These are phyloP conservation scores for Brevipalpus yothersi DNA, from an alignment of 1,140 invertebrate species.

Conservation along the genomic window DNA sequence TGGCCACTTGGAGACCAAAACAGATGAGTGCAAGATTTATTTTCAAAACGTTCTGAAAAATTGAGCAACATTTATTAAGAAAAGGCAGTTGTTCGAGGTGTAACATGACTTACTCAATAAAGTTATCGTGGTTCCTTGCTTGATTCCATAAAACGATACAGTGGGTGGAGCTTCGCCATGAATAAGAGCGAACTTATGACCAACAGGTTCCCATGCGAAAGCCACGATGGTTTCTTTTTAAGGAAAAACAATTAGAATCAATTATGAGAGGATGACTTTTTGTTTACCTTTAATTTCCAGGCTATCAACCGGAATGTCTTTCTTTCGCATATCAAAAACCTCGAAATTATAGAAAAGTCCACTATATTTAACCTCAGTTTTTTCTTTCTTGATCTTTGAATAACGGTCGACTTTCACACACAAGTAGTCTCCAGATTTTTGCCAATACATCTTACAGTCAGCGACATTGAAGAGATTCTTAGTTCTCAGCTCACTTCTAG, in stretches of 20 bases:
- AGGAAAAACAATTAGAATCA: neutral
- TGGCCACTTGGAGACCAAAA: constrained; percentile 93
- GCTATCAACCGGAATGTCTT: constrained; percentile 91
- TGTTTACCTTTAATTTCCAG: constrained; percentile 47
- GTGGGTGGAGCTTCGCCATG: constrained; percentile 60
- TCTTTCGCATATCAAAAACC: constrained; percentile 93
- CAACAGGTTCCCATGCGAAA: constrained; percentile 95
- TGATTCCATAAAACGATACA: constrained; percentile 81
- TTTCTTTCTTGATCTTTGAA: constrained; percentile 70
- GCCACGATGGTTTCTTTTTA: constrained; percentile 43
- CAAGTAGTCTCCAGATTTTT: constrained; percentile 87
- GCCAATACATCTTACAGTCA: constrained; percentile 97
- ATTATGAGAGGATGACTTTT: neutral
- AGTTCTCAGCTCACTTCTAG: constrained; percentile 64
- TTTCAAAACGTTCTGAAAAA: constrained; percentile 50
- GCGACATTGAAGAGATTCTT: constrained; percentile 95
- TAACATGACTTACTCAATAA: constrained; percentile 38
- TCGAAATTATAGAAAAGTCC: constrained; percentile 97
- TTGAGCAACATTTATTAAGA: constrained; percentile 1
- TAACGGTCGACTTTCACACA: constrained; percentile 97
- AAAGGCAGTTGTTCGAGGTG: neutral
- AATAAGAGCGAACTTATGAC: constrained; percentile 83
- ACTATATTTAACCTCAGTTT: constrained; percentile 63
- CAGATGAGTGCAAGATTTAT: constrained; percentile 69
- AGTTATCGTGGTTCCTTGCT: constrained; percentile 56